These are phyloP conservation scores for Montipora capricornis DNA, from an alignment of 64 coral and sea anemone genomes.

Conservation along the genomic window DNA sequence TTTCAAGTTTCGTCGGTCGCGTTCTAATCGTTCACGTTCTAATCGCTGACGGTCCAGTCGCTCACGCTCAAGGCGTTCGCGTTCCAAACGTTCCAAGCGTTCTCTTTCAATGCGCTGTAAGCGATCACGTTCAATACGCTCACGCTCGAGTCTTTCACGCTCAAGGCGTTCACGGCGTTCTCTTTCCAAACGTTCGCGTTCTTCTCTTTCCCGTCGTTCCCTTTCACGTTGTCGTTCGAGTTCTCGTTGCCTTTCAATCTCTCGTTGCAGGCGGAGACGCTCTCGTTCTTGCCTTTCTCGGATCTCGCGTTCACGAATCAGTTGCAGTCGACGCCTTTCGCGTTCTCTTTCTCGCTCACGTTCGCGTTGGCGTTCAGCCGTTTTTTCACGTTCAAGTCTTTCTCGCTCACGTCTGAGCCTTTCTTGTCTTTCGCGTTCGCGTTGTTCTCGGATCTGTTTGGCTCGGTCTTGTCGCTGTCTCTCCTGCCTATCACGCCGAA, in stretches of 20 bases:
- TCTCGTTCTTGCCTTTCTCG: conserved; percentile 86
- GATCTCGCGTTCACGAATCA: conserved; percentile 89
- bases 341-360: conserved; percentile 95
- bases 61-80: conserved; percentile 94
- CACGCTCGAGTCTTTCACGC: conserved; percentile 92
- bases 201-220: conserved; percentile 87
- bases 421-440: conserved; percentile 88
- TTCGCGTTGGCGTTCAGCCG: conserved; percentile 84
- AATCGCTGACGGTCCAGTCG: conserved; percentile 88
- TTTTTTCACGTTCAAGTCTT: conserved; percentile 91
- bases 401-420: conserved; percentile 88
- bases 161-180: conserved; percentile 94
- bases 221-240: conserved; percentile 90
- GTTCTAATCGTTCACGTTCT: conserved; percentile 85
- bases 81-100: conserved; percentile 92
- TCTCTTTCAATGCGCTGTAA: conserved; percentile 94
- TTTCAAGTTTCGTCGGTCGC: conserved; percentile 81
- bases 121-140: conserved; percentile 92
- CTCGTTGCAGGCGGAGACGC: conserved; percentile 72
- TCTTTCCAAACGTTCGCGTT: conserved; percentile 90
- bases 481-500: conserved; percentile 85
- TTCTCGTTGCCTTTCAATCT: conserved; percentile 74
- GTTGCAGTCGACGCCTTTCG: conserved; percentile 83
- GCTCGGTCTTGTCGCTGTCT: conserved; percentile 79
- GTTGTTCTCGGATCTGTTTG: conserved; percentile 80